A percentile compares a stretch with the other conserved stretches of the same genome.
Conservation (phyloP, 2,113 vertebrate genomes). For the Pygathrix nemaeus region DNA sequence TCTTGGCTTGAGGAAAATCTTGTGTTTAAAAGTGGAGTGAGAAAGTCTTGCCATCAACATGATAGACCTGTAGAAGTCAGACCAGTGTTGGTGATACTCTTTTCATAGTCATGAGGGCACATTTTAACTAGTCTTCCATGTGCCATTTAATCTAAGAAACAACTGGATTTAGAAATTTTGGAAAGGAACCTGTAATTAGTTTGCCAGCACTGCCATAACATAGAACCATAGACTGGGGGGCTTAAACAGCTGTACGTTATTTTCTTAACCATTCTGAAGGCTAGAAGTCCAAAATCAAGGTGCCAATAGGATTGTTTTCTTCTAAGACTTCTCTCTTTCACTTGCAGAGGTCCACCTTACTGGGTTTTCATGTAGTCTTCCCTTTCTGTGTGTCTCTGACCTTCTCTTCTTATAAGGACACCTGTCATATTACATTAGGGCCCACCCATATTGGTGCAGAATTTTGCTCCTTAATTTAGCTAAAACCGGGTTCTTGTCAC, state of each 20-base stretch:
- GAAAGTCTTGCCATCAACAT: not conserved
- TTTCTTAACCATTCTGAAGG: not conserved
- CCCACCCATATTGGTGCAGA: no score
- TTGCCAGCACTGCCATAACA: not conserved
- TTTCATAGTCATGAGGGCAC: not conserved
- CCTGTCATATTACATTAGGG: not conserved
- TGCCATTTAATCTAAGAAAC: not conserved
- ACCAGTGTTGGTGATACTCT: not conserved
- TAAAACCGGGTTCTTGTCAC: no score
- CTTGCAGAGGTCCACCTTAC: not conserved
- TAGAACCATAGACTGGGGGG: not conserved
- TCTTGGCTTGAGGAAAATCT: not conserved
- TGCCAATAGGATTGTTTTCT: not conserved
- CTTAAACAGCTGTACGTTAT: not conserved
- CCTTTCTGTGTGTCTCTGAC: not conserved
- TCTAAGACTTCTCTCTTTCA: not conserved
- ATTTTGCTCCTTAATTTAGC: no score
- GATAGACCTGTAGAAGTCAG: not conserved
- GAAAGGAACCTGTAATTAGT: not conserved
- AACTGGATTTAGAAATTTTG: not conserved
- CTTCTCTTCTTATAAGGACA: not conserved
- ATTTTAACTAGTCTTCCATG: not conserved
- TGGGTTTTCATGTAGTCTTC: not conserved
- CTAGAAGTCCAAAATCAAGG: not conserved
- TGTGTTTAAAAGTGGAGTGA: not conserved